Evolutionary conservation across 2,113 vertebrate genomes (phyloP).

Genomic region (Odobenus rosmarus): DNA sequence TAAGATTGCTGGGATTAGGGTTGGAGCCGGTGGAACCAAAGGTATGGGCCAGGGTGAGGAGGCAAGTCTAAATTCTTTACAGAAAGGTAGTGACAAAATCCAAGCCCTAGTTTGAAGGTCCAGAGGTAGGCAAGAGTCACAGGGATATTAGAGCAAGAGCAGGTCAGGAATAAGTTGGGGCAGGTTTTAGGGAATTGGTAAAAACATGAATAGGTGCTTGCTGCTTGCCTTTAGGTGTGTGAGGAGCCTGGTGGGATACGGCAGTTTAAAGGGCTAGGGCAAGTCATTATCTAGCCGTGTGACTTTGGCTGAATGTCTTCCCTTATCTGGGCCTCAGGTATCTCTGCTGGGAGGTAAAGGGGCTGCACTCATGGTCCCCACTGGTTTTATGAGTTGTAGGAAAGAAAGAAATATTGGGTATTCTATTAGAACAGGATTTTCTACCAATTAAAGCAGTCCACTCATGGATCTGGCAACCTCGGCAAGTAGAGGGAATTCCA

Average conservation of each 20-base stretch:
- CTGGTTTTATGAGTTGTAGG: neutral
- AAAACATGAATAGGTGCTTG: neutral
- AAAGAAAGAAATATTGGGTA: neutral
- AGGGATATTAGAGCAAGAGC: neutral
- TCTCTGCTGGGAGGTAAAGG: neutral
- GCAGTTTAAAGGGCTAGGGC: neutral
- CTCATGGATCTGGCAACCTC: neutral
- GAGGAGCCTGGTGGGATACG: neutral
- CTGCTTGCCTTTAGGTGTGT: neutral
- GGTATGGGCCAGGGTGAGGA: neutral
- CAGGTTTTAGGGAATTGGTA: neutral
- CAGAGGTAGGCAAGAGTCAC: neutral
- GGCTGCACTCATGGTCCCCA: neutral
- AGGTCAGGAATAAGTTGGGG: neutral
- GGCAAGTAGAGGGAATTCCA: slow-evolving; percentile 5
- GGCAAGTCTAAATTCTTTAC: neutral
- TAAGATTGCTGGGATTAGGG: neutral
- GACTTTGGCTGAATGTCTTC: neutral
- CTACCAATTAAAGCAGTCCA: neutral
- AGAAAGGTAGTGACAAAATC: neutral
- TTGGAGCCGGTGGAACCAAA: neutral
- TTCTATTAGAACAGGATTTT: slow-evolving; percentile 19
- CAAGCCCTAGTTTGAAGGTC: neutral
- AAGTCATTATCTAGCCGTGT: neutral
- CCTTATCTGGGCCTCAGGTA: neutral